phyloP scores from a whole-genome alignment of 53 echinoderm and acorn worm species.

The Zoroaster sp. region DNA sequence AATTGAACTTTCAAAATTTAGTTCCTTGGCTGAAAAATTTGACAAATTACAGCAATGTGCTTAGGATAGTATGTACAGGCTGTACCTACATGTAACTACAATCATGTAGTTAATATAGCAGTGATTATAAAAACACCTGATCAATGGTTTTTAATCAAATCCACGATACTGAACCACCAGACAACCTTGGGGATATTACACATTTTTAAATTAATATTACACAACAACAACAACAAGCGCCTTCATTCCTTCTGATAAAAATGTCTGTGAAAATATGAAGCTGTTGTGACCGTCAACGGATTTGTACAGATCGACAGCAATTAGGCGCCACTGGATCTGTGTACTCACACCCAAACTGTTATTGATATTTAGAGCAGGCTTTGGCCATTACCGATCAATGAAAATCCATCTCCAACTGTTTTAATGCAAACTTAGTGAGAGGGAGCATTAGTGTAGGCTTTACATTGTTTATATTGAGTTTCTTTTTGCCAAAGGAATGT shows the following conservation, averaged over 20 bases:
- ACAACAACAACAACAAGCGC: neutral
- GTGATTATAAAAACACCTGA: neutral
- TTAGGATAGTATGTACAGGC: neutral
- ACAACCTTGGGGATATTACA: constrained; percentile 28
- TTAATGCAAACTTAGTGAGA: neutral
- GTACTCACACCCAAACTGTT: constrained; percentile 19
- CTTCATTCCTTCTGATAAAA: neutral
- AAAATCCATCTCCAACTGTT: constrained; percentile 17
- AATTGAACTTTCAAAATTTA: neutral
- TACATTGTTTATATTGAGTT: neutral
- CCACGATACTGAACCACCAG: neutral
- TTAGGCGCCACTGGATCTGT: constrained; percentile 33
- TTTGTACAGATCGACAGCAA: neutral
- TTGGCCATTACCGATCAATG: constrained; percentile 25
- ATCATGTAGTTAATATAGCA: neutral
- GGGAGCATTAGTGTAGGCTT: neutral
- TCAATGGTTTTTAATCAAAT: neutral
- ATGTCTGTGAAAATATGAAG: neutral
- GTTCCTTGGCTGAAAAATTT: neutral
- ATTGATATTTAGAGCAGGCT: constrained; percentile 35
- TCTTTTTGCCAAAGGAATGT: neutral
- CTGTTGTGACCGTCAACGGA: neutral
- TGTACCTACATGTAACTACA: no score
- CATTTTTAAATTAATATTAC: neutral
- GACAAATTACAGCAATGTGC: neutral